Conservation (phyloP, 2,888 invertebrate genomes). For the Endotricha flammealis region DNA sequence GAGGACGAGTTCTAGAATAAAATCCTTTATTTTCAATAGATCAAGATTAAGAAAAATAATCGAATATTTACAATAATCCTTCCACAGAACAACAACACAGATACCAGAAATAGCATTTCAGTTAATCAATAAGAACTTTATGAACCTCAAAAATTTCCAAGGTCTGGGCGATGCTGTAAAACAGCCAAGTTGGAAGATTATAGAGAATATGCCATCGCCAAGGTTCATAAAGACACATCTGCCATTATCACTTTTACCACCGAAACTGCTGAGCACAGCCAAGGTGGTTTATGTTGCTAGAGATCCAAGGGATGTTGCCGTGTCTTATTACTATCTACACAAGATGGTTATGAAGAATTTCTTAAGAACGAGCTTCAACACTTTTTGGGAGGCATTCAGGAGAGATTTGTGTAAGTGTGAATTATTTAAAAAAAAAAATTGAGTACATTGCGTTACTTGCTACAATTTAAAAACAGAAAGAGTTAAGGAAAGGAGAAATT, state of each 20-base stretch:
- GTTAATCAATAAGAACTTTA: constrained; percentile 57
- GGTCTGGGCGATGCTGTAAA: constrained; percentile 51
- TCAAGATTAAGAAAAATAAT: no score
- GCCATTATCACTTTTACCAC: constrained; percentile 79
- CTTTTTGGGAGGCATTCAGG: constrained; percentile 80
- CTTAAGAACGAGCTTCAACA: constrained; percentile 70
- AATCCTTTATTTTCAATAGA: no score
- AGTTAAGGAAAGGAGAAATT: no score
- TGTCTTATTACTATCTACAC: constrained; percentile 84
- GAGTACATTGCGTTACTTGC: no score
- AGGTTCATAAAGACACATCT: constrained; percentile 82
- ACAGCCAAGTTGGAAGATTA: constrained; percentile 49
- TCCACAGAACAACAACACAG: constrained; percentile 46
- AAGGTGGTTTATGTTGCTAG: constrained; percentile 83
- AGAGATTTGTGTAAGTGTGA: constrained; percentile 78
- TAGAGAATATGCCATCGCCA: constrained; percentile 62
- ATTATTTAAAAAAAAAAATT: no score
- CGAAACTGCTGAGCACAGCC: constrained; percentile 61
- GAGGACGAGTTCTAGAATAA: no score
- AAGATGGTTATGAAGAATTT: constrained; percentile 72
- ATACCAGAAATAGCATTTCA: constrained; percentile 61
- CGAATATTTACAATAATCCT: no score
- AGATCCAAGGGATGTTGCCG: constrained; percentile 84
- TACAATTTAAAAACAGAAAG: no score
- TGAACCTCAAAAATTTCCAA: constrained; percentile 63